phyloP scores from a whole-genome alignment of 1,140 invertebrate genomes.

The Littorina saxatilis region DNA sequence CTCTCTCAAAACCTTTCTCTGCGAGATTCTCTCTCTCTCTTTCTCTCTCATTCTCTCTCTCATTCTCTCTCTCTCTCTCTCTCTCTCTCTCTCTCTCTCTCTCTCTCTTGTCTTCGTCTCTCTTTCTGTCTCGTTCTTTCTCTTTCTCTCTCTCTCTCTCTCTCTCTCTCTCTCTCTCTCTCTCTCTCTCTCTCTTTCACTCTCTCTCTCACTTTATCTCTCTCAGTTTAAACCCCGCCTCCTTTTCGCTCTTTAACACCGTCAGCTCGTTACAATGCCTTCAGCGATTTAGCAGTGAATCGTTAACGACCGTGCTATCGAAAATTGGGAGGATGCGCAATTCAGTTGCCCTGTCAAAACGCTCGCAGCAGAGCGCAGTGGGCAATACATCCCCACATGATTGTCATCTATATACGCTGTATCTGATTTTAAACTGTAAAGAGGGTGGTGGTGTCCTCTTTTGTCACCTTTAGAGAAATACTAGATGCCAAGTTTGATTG shows the following conservation, averaged over 20 bases:
- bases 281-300: not conserved
- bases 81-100: not conserved
- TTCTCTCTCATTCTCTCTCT: not conserved
- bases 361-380: not conserved
- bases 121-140: not conserved
- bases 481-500: too few relatives aligned
- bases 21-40: not conserved
- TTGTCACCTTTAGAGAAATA: too few relatives aligned
- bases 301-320: not conserved
- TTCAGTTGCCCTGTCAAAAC: not conserved
- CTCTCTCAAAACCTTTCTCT: not conserved
- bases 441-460: too few relatives aligned
- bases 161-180: not conserved
- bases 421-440: too few relatives aligned
- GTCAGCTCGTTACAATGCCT: not conserved
- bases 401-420: too few relatives aligned
- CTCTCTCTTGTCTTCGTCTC: not conserved
- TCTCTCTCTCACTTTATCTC: not conserved
- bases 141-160: conserved; percentile 3
- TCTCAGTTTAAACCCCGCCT: not conserved
- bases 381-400: too few relatives aligned
- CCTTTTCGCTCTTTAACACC: not conserved
- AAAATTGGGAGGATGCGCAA: not conserved
- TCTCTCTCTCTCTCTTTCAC: not conserved
- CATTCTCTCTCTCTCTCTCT: not conserved